Evolutionary conservation across 2,113 vertebrate genomes (phyloP), one percentile per base, ranked within the genome.

Genomic region (Anolis carolinensis): DNA sequence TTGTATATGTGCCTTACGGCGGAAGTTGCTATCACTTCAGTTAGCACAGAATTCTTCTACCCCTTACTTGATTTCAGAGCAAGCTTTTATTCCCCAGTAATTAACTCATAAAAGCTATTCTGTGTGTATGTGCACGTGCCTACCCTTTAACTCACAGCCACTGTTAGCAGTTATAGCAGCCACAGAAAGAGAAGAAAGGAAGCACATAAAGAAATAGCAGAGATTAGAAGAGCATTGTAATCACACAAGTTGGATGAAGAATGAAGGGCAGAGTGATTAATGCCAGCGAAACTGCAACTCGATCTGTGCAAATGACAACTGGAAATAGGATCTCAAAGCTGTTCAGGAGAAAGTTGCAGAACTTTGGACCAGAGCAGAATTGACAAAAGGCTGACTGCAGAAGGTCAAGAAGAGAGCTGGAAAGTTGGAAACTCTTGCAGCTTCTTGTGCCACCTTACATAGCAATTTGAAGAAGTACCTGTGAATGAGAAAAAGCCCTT

Each of bases 11-110:
- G 44, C 30, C 68, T 44, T 72, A 62, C 48, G 59, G 55, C 9
- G 13, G 36, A 75, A 73, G 52, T 63, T 73, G 36, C 70, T 27
- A 72, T 62, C 81, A 44, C 92, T 93, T 89, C 88, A 89, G 86
- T 84, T 88, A 88, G 81, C 32, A 65, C 4, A 30, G 13, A 88
- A 88, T 81, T 62, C 55, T 86, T 32, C 75, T 72, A 52, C 85
- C 13, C 1, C 18, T 59, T 79, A 86, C 86, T 87, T 0, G 0
- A 81, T 87, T n/a, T 87, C 85, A 78, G 90, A 86, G 76, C 89
- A 81, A 86, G 88, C 5, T 90, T 87, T 88, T 74, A 34, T 82
- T 50, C 48, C 27, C 30, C 52, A 55, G 62, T 68, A 72, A 55
- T 10, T 82, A 27, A 72, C 67, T 13, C 2, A 32, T 32, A 25